phyloP scores from a whole-genome alignment of 2,888 invertebrate species.

The Orchesella flavescens region DNA sequence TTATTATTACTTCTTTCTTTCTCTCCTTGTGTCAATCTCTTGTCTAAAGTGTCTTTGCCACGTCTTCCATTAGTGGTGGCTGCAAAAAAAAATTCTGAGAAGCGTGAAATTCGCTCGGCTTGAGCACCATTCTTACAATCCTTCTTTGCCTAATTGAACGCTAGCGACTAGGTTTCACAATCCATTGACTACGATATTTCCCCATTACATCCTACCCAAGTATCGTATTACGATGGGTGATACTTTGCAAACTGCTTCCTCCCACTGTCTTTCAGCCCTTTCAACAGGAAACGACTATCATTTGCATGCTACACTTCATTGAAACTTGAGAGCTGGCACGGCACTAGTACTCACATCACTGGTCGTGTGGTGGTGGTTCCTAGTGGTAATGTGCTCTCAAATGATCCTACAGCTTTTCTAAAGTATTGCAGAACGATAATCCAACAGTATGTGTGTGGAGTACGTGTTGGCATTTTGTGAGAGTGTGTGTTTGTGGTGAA shows the following conservation, averaged over 20 bases:
- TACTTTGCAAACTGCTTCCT: conserved; percentile 60
- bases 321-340: conserved; percentile 52
- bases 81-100: background rate
- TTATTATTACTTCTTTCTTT: conserved; percentile 18
- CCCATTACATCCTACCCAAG: conserved; percentile 33
- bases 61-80: background rate
- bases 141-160: conserved; percentile 55
- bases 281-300: conserved; percentile 37
- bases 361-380: too few species aligned
- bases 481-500: conserved; percentile 36
- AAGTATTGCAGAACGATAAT: conserved; percentile 36
- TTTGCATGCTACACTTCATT: conserved; percentile 61
- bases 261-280: conserved; percentile 35
- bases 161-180: conserved; percentile 41
- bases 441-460: conserved; percentile 16
- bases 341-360: conserved; percentile 29
- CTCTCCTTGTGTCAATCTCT: conserved; percentile 1
- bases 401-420: conserved; percentile 35
- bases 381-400: conserved; percentile 42
- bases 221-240: conserved; percentile 42
- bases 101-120: background rate
- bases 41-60: background rate
- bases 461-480: background rate
- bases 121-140: conserved; percentile 1
- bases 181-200: conserved; percentile 59